Evolutionary conservation across 1,140 invertebrate genomes (phyloP).

Genomic region (Ips nitidus): DNA sequence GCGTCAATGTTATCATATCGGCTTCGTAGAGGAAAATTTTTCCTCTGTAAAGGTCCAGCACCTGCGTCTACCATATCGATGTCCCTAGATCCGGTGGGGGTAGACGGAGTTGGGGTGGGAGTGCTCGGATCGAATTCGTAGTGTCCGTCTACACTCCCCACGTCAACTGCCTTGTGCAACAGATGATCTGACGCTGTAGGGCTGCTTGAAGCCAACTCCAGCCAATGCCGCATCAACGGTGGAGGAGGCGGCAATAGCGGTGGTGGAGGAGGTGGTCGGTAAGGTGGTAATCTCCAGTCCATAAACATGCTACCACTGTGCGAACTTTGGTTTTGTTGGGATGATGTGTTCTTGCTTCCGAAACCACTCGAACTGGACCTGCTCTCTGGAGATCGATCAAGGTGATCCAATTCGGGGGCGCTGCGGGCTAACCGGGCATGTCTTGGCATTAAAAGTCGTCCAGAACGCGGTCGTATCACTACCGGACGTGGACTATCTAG

Average conservation of each 20-base stretch:
- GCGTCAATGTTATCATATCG: slow-evolving; percentile 84
- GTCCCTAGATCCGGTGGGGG: slow-evolving; percentile 65
- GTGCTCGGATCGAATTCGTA: slow-evolving; percentile 89
- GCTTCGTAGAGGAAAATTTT: slow-evolving; percentile 51
- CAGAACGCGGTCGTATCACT: slow-evolving; percentile 54
- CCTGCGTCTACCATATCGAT: slow-evolving; percentile 54
- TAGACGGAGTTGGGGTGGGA: slow-evolving; percentile 74
- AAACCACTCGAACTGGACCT: slow-evolving; percentile 86
- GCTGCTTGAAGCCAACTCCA: slow-evolving; percentile 59
- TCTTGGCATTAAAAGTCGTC: slow-evolving; percentile 60
- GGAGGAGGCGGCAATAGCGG: slow-evolving; percentile 50
- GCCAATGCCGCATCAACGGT: slow-evolving; percentile 60
- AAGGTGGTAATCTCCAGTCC: slow-evolving; percentile 75
- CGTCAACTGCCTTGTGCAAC: slow-evolving; percentile 63
- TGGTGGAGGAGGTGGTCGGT: slow-evolving; percentile 68
- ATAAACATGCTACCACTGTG: slow-evolving; percentile 70
- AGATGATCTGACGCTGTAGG: slow-evolving; percentile 57
- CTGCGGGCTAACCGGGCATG: slow-evolving; percentile 66
- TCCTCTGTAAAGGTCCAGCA: slow-evolving; percentile 46
- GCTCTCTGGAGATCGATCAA: slow-evolving; percentile 82
- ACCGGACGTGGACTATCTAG: slow-evolving; percentile 51
- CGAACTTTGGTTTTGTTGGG: slow-evolving; percentile 71
- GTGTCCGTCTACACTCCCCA: slow-evolving; percentile 89
- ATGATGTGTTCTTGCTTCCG: slow-evolving; percentile 89
- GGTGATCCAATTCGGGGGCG: slow-evolving; percentile 64